Percentiles rank a stretch among this genome's conserved stretches.
phyloP scores from a whole-genome alignment of 2,888 invertebrate genomes.

The Papilio protenor region DNA sequence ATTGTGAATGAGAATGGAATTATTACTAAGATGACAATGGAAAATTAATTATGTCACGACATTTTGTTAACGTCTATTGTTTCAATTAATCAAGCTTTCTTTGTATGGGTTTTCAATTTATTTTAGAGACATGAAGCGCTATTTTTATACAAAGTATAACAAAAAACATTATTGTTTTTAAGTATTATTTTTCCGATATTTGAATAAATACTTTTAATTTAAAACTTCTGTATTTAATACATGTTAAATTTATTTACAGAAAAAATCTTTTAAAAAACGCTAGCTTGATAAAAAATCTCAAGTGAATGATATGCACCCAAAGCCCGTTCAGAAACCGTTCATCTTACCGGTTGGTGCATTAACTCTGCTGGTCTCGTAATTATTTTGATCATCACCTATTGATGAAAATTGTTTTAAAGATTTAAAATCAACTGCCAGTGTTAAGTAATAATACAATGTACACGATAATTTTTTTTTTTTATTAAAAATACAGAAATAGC shows the following conservation, averaged over 20 bases:
- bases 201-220: too few relatives aligned
- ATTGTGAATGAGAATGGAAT: conserved; percentile 12
- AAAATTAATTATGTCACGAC: neutral
- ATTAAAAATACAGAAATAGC: too few relatives aligned
- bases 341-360: conserved; percentile 38
- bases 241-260: too few relatives aligned
- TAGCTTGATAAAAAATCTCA: neutral
- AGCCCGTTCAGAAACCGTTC: conserved; percentile 18
- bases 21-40: neutral
- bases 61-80: neutral
- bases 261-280: neutral
- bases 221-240: too few relatives aligned
- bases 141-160: neutral
- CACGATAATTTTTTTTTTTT: neutral
- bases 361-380: conserved; percentile 75
- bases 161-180: too few relatives aligned
- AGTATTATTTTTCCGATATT: too few relatives aligned
- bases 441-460: neutral
- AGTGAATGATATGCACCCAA: conserved; percentile 22
- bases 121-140: neutral
- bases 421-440: neutral
- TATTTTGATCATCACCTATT: conserved; percentile 68
- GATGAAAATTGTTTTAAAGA: neutral
- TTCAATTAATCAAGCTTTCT: conserved; percentile 39
- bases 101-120: conserved; percentile 37